Evolutionary conservation across 2,888 invertebrate genomes (phyloP).

Genomic region (Sympetrum striolatum): DNA sequence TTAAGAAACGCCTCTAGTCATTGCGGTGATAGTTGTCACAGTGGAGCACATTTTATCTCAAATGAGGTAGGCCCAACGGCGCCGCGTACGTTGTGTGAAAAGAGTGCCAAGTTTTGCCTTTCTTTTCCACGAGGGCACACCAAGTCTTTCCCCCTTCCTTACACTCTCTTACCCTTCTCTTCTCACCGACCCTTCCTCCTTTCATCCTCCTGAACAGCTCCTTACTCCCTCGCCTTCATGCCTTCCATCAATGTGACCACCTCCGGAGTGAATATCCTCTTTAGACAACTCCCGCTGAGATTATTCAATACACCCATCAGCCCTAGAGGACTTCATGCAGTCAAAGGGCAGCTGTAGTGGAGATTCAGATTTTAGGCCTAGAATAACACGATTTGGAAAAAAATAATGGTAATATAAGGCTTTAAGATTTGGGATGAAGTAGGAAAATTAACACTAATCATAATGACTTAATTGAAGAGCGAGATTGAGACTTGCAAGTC

Average conservation of each 20-base stretch:
- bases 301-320: neutral
- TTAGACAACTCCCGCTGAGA: neutral
- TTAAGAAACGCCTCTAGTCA: neutral
- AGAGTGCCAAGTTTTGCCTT: neutral
- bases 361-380: too few relatives aligned
- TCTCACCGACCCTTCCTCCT: neutral
- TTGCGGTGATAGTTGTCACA: neutral
- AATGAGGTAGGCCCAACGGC: neutral
- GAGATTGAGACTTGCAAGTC: too few relatives aligned
- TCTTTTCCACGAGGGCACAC: neutral
- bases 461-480: too few relatives aligned
- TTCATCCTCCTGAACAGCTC: neutral
- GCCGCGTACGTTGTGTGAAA: neutral
- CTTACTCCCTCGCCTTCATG: neutral
- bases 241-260: neutral
- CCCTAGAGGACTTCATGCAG: too few relatives aligned
- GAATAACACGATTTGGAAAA: too few relatives aligned
- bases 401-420: too few relatives aligned
- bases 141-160: neutral
- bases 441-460: too few relatives aligned
- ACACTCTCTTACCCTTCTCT: neutral
- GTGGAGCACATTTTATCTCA: neutral
- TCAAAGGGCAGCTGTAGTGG: too few relatives aligned
- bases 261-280: neutral
- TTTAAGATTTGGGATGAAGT: too few relatives aligned